A percentile compares a stretch with the other conserved stretches of the same genome.
Evolutionary conservation across 2,113 vertebrate genomes (phyloP).

Genomic region (Pseudorasbora parva): DNA sequence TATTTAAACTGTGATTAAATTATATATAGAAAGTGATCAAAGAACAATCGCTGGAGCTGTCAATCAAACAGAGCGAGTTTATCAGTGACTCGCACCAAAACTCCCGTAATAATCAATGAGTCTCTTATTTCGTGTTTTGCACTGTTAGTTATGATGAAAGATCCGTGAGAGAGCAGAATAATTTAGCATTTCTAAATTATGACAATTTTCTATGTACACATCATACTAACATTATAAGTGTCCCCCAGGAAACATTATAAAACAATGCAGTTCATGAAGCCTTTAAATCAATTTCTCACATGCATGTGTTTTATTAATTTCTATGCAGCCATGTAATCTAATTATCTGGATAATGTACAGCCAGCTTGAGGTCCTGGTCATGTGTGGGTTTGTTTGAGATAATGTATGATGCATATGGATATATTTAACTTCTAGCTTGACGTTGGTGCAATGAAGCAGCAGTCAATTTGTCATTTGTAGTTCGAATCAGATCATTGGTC

Average conservation of each 20-base stretch:
- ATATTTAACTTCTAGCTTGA: neutral
- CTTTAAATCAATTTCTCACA: neutral
- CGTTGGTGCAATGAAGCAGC: neutral
- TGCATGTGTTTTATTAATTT: neutral
- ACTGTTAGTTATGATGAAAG: too few relatives aligned
- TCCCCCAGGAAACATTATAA: neutral
- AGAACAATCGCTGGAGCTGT: too few relatives aligned
- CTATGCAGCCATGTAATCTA: neutral
- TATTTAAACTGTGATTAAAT: too few relatives aligned
- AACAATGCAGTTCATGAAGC: neutral
- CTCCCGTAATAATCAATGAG: too few relatives aligned
- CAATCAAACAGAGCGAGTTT: too few relatives aligned
- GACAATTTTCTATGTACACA: too few relatives aligned
- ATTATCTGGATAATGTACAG: neutral
- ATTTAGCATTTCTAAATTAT: too few relatives aligned
- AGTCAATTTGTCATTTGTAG: neutral
- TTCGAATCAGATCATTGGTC: neutral
- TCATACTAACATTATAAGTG: too few relatives aligned
- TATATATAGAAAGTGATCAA: too few relatives aligned
- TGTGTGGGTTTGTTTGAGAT: conserved; percentile 6
- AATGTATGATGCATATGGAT: neutral
- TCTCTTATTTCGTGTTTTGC: too few relatives aligned
- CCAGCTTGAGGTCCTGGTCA: neutral
- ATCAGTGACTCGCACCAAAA: too few relatives aligned
- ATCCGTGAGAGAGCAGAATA: too few relatives aligned